Conservation (phyloP, 2,797 vertebrate species). For the Gallirallus australis region DNA sequence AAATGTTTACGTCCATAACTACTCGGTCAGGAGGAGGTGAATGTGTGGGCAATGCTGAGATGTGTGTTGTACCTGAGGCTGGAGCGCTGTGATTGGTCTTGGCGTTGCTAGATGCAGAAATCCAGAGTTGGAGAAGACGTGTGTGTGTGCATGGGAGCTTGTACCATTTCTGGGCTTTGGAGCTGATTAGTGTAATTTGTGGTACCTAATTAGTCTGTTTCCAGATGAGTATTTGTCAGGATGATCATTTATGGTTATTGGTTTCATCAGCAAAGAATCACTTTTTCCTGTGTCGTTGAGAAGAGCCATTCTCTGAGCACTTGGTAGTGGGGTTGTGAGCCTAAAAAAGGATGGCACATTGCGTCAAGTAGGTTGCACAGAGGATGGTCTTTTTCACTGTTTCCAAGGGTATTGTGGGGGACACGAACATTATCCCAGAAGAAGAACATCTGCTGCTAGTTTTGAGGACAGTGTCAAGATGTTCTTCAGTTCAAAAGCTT, state of each 20-base stretch:
- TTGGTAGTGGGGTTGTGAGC: neutral
- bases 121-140: neutral
- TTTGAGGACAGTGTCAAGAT: constrained; percentile 41
- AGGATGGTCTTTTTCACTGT: neutral
- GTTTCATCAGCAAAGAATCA: neutral
- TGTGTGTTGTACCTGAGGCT: accelerated
- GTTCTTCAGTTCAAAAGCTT: constrained; percentile 35
- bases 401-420: neutral
- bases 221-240: neutral
- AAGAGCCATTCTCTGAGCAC: neutral
- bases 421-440: neutral
- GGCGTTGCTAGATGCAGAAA: neutral
- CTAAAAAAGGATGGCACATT: neutral
- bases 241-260: neutral
- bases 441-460: constrained; percentile 30
- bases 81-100: accelerated
- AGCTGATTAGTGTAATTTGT: neutral
- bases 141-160: neutral
- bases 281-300: neutral
- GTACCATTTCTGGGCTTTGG: neutral
- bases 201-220: neutral
- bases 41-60: accelerated
- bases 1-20: neutral
- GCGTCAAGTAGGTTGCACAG: neutral
- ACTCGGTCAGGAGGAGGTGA: neutral